Conservation (phyloP, 2,888 invertebrate species). For the Aphidoletes aphidimyza region DNA sequence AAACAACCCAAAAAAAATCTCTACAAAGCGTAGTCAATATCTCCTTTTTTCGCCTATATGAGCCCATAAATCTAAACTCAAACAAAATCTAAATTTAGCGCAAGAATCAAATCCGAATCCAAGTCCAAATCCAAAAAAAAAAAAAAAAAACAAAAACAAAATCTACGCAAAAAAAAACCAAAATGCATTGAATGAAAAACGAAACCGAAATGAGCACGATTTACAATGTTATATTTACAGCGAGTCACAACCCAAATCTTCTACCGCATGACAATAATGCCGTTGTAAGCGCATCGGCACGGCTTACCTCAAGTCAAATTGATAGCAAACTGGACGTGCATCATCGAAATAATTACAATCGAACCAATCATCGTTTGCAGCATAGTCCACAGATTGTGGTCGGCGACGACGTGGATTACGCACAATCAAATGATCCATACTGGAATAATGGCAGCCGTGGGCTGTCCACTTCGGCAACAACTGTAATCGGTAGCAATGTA, state of each 20-base stretch:
- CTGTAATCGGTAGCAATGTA: conserved; percentile 57
- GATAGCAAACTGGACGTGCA: conserved; percentile 64
- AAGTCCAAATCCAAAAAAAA: background rate
- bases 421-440: conserved; percentile 55
- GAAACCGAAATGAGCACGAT: conserved; percentile 55
- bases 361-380: conserved; percentile 68
- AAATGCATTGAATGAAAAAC: background rate
- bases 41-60: background rate
- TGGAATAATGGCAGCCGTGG: conserved; percentile 50
- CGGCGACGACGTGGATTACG: conserved; percentile 47
- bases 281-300: conserved; percentile 53
- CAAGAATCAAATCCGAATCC: background rate
- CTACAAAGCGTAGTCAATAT: background rate
- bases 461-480: conserved; percentile 12
- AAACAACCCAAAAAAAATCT: background rate
- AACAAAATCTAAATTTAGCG: background rate
- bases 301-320: conserved; percentile 57
- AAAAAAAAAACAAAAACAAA: background rate
- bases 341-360: conserved; percentile 65
- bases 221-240: conserved; percentile 57
- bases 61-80: background rate
- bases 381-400: conserved; percentile 59
- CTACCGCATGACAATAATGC: conserved; percentile 56
- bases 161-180: background rate
- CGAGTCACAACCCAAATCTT: conserved; percentile 57